Evolutionary conservation across 1,140 invertebrate genomes (phyloP), one percentile per base, ranked within the genome.

Genomic region (Bombus polaris): DNA sequence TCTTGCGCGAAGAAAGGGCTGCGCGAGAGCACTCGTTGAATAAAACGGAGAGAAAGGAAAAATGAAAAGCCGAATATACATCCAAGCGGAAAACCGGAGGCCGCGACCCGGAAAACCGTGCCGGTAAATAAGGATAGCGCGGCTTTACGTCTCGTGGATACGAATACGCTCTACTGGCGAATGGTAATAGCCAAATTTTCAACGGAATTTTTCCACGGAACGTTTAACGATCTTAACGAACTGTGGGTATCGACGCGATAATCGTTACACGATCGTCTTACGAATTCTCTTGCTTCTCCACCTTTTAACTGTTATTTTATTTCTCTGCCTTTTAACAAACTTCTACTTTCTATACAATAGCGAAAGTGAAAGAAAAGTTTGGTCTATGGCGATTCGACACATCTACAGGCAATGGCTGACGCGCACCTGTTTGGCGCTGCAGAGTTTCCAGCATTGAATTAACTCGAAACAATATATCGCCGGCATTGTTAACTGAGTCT

Each of bases 391-490:
- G 22, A 37, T 39, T 83, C 74, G 82, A 71, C 5, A 9, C 65
- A 13, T 44, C 13, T 71, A 10, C 22, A 5, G 47, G 47, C 71
- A n/a, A 76, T 39, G 44, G 44, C 6, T 28, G 32, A 22, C 42
- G 37, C 70, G 80, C 81, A 85, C 88, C 74, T 87, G 88, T 76
- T 83, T 53, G 53, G 8, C 13, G n/a, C 59, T 65, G 15, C 47
- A 0, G 73, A 85, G 73, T 89, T 91, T 87, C 85, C 87, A 82
- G 73, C 90, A 87, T 89, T 91, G 90, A 91, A 91, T 91, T 91
- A 91, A 91, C 90, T 89, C 70, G 81, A 83, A 91, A 92, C 91
- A 92, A 92, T 93, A 92, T 93, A 92, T 91, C 86, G 91, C 87
- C 79, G 82, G 79, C 84, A 92, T 92, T 93, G 92, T 92, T 88